Base-by-base conservation (phyloP, 2,888 invertebrate genomes). In the Sarcophaga carnaria region DNA sequence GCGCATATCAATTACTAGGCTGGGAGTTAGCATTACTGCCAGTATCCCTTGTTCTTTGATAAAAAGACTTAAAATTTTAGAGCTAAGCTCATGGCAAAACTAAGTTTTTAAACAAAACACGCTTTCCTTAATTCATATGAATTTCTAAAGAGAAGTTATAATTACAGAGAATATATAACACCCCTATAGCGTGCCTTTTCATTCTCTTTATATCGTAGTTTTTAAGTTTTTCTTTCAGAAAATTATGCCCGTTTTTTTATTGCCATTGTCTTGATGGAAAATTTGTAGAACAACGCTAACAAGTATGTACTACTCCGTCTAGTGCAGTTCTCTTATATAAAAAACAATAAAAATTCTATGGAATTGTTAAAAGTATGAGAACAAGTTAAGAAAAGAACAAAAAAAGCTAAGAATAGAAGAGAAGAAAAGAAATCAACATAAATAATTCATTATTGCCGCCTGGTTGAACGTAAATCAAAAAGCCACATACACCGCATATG, bases 371-470 rank as follows among this genome's bases (percentile, higher is more conserved):
- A 83, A 80, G 27, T 62, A 75, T 66, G 17, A 54, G 66, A 80
- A 70, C 47, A 62, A 75, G 49, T 10, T 37, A 37, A 54, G 17
- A 54, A 54, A 1, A 54, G 17, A 17, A 54, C 12, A 12, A 54
- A 54, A 17, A n/a, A 54, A 17, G 54, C 17, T 14, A 54, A n/a
- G 6, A 59, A 59, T 49, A 49, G 59, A 62, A 63, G n/a, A 66
- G 70, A 71, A 49, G 82, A 62, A 70, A 77, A 66, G 59, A 92
- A 91, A 91, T 91, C 91, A 90, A 90, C 90, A 92, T 92, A 92
- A 92, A 92, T 92, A 92, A 92, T 92, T 92, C 92, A 92, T 92
- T 92, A 92, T 91, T 91, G 90, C 91, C 91, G 90, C 90, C 90
- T 90, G 92, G 90, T 89, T 92, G 92, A 90, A 90, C 90, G 92